Percentiles rank a stretch among this genome's conserved stretches.
Conservation (phyloP, 1,140 invertebrate genomes). For the Cyclargus thomasi region DNA sequence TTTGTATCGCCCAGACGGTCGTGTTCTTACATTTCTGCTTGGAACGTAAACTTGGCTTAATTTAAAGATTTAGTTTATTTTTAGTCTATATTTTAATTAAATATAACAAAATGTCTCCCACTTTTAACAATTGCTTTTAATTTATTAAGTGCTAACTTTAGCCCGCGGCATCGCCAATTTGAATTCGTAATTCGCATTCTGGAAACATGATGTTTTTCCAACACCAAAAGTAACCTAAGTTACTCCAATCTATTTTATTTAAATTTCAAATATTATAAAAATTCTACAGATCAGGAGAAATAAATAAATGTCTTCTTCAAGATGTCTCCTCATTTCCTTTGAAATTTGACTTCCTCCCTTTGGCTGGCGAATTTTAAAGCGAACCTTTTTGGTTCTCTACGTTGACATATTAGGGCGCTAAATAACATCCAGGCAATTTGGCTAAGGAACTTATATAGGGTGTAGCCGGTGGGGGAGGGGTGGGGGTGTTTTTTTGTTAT, state of each 20-base stretch:
- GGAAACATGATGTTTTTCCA: no score
- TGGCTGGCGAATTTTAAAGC: not conserved
- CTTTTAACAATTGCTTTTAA: no score
- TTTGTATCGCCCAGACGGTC: not conserved
- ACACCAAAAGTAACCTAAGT: no score
- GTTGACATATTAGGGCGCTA: constrained; percentile 24
- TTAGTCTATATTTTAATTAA: not conserved
- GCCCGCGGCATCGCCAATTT: no score
- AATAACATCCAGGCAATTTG: constrained; percentile 35
- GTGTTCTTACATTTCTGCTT: not conserved
- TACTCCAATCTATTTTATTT: no score
- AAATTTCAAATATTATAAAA: no score
- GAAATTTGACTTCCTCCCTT: not conserved
- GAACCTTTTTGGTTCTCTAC: not conserved
- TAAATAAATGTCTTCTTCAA: not conserved
- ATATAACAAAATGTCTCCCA: no score
- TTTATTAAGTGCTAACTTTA: no score
- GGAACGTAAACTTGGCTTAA: not conserved
- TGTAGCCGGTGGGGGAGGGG: constrained; percentile 43
- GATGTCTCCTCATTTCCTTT: not conserved
- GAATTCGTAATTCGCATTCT: no score
- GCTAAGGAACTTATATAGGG: constrained; percentile 24
- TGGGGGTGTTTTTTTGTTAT: constrained; percentile 43
- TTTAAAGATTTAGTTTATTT: not conserved
- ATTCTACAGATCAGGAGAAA: no score